Percentiles rank a stretch among this genome's conserved stretches.
Evolutionary conservation across 2,888 invertebrate species (phyloP).

Genomic region (Leptinotarsa juncta): DNA sequence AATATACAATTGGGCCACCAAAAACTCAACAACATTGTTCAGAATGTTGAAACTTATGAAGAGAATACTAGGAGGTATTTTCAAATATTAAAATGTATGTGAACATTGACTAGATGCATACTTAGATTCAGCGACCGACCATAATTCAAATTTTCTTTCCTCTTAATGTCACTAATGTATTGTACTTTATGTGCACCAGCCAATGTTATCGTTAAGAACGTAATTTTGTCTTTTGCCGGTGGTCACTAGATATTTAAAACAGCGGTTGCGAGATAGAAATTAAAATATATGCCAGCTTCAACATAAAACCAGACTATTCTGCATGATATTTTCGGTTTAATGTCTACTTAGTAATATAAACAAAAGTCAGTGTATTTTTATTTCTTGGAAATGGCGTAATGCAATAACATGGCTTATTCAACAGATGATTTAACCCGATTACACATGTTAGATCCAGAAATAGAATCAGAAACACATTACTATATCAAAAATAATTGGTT

Average conservation of each 20-base stretch:
- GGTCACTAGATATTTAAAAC: background rate
- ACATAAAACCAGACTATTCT: slow-evolving; percentile 11
- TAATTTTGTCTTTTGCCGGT: background rate
- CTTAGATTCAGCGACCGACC: too few relatives aligned
- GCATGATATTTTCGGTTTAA: slow-evolving; percentile 14
- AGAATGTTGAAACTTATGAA: too few relatives aligned
- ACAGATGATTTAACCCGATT: slow-evolving; percentile 16
- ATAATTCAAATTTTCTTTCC: too few relatives aligned
- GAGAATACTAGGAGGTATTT: too few relatives aligned
- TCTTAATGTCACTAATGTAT: background rate
- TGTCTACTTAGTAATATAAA: slow-evolving; percentile 14
- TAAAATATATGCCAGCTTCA: background rate
- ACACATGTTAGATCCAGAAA: background rate
- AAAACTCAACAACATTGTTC: too few relatives aligned
- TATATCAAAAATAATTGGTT: background rate
- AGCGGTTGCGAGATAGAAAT: slow-evolving; percentile 1
- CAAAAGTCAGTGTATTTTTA: slow-evolving; percentile 3
- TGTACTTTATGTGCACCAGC: background rate
- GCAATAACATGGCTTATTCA: background rate
- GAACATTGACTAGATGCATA: too few relatives aligned
- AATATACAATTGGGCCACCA: too few relatives aligned
- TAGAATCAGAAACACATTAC: slow-evolving; percentile 10
- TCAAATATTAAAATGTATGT: too few relatives aligned
- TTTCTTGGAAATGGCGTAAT: slow-evolving; percentile 17
- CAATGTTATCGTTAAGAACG: background rate